These are phyloP conservation scores for Baryphthengus martii DNA, from an alignment of 2,113 vertebrate genomes.

Conservation along the genomic window DNA sequence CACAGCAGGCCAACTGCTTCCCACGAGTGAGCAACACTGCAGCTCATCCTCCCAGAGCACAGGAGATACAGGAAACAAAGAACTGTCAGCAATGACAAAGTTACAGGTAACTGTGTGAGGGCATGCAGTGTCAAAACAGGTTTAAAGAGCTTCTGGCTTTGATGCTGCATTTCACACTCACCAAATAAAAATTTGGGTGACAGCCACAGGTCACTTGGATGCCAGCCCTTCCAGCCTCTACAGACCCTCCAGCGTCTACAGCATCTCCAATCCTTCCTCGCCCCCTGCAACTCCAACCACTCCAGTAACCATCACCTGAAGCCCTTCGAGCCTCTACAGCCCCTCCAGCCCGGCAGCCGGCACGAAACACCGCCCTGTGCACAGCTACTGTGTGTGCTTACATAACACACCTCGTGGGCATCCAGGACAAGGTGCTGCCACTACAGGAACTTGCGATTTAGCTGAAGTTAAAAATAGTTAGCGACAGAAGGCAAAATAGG, in stretches of 20 bases:
- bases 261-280: neutral
- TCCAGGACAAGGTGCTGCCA: neutral
- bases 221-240: neutral
- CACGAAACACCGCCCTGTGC: neutral
- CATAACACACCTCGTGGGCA: neutral
- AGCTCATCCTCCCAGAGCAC: neutral
- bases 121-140: neutral
- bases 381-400: neutral
- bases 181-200: neutral
- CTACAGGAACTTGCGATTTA: neutral
- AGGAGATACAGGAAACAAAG: neutral
- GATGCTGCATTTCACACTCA: neutral
- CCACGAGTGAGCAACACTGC: accelerated
- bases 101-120: neutral
- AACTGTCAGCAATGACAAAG: neutral
- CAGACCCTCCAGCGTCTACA: neutral
- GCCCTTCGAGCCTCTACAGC: neutral
- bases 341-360: neutral
- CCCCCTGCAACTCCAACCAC: neutral
- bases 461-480: neutral
- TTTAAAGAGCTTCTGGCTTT: neutral
- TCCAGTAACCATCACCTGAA: too few relatives aligned
- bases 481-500: neutral
- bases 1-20: neutral
- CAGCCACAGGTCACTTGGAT: neutral